Percentiles rank a stretch among this genome's conserved stretches.
These are phyloP conservation scores for Ennomos quercinarius DNA, from an alignment of 2,888 invertebrate species.

Conservation along the genomic window DNA sequence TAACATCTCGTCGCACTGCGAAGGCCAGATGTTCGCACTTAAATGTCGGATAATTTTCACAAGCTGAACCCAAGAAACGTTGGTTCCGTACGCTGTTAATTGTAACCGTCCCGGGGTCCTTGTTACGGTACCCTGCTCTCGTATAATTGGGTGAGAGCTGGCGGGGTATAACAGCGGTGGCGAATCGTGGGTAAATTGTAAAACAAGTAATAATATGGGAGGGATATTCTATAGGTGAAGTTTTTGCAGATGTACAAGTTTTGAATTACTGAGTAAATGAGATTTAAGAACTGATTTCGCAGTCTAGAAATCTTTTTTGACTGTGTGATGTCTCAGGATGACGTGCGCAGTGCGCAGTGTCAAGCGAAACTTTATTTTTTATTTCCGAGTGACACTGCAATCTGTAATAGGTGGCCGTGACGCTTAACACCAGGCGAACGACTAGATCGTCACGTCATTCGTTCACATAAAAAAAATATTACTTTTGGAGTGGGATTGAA, in stretches of 20 bases:
- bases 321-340: too few species aligned
- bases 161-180: constrained; percentile 4
- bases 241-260: neutral
- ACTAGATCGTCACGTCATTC: too few species aligned
- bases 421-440: too few species aligned
- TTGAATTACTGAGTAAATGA: neutral
- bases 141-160: constrained; percentile 25
- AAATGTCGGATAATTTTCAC: constrained; percentile 49
- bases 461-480: too few species aligned
- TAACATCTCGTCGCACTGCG: constrained; percentile 45
- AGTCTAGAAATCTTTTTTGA: too few species aligned
- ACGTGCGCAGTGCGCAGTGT: too few species aligned
- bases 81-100: constrained; percentile 33
- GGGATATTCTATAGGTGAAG: neutral
- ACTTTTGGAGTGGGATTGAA: too few species aligned
- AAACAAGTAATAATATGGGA: neutral
- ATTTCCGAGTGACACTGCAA: too few species aligned
- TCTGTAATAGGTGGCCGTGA: too few species aligned
- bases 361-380: too few species aligned
- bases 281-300: too few species aligned
- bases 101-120: constrained; percentile 27
- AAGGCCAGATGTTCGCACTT: constrained; percentile 53
- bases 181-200: neutral
- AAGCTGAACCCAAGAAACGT: constrained; percentile 37
- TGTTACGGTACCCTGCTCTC: constrained; percentile 26